A percentile compares a stretch with the other conserved stretches of the same genome.
These are phyloP conservation scores for Drosophila sulfurigaster DNA, from an alignment of 1,140 invertebrate genomes.

Conservation along the genomic window DNA sequence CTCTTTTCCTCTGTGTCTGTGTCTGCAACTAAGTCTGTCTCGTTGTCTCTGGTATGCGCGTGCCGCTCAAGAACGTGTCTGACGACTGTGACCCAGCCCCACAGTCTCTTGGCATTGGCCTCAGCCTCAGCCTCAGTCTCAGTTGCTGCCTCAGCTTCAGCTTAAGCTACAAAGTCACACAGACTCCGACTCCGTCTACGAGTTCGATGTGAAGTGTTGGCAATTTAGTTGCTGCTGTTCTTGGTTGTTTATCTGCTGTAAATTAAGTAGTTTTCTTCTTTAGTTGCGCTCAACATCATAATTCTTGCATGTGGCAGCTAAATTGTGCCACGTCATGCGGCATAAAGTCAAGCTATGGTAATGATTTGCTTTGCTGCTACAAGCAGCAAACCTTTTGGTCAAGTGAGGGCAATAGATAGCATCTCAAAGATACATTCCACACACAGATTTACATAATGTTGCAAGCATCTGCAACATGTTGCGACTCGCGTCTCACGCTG, in stretches of 20 bases:
- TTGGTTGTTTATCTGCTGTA: conserved; percentile 56
- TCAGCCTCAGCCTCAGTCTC: conserved; percentile 1
- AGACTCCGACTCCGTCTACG: conserved; percentile 37
- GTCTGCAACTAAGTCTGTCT: not conserved
- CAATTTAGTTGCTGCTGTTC: conserved; percentile 49
- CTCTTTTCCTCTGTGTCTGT: conserved; percentile 20
- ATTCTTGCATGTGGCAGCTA: conserved; percentile 52
- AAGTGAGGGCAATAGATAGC: conserved; percentile 13
- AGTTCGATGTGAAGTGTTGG: conserved; percentile 49
- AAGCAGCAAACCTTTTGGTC: conserved; percentile 39
- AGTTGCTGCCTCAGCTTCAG: conserved; percentile 16
- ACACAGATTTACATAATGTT: conserved; percentile 27
- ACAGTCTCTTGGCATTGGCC: conserved; percentile 43
- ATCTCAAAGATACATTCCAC: conserved; percentile 20
- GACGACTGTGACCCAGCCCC: conserved; percentile 70
- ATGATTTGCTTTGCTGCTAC: conserved; percentile 22
- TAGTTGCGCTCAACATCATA: conserved; percentile 73
- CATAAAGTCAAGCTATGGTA: not conserved
- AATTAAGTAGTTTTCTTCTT: conserved; percentile 72
- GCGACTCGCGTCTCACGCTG: conserved; percentile 13
- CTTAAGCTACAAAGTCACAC: conserved; percentile 7
- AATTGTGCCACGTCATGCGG: conserved; percentile 13
- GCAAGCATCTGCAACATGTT: conserved; percentile 12
- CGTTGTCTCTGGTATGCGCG: conserved; percentile 66
- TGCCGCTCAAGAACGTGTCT: conserved; percentile 77